These are phyloP conservation scores for Steinernema carpocapsae DNA, from an alignment of 2,888 invertebrate genomes.

Conservation along the genomic window DNA sequence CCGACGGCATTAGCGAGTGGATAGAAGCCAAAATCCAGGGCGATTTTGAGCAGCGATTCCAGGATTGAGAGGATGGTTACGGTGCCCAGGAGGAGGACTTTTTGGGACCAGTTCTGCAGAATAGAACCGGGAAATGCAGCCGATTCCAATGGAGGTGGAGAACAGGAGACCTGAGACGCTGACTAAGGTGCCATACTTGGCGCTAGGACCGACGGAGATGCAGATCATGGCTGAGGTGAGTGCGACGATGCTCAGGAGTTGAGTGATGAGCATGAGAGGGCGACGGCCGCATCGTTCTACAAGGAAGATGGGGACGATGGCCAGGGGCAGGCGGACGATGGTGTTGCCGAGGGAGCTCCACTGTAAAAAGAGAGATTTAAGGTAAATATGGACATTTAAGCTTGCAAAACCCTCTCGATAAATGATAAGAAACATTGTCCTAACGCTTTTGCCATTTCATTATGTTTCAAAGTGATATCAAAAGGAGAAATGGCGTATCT, in stretches of 20 bases:
- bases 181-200: slow-evolving; percentile 8
- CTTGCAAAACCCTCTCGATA: no score
- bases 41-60: not conserved
- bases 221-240: slow-evolving; percentile 7
- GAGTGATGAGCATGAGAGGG: slow-evolving; percentile 19
- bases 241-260: not conserved
- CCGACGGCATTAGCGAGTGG: slow-evolving; percentile 13
- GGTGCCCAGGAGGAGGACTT: not conserved
- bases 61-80: slow-evolving; percentile 7
- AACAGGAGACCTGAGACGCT: slow-evolving; percentile 18
- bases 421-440: no score
- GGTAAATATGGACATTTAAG: no score
- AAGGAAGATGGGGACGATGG: slow-evolving; percentile 15
- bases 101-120: not conserved
- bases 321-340: slow-evolving; percentile 22
- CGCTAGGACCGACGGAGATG: not conserved
- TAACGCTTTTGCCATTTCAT: no score
- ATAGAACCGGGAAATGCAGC: not conserved
- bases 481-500: no score
- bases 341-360: slow-evolving; percentile 16
- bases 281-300: slow-evolving; percentile 13
- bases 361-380: not conserved
- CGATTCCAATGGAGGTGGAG: slow-evolving; percentile 27
- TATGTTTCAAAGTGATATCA: no score
- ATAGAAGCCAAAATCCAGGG: not conserved